Percentiles rank a stretch among this genome's conserved stretches.
Conservation (phyloP, 2,113 vertebrate species). For the Thalassarche chlororhynchos region DNA sequence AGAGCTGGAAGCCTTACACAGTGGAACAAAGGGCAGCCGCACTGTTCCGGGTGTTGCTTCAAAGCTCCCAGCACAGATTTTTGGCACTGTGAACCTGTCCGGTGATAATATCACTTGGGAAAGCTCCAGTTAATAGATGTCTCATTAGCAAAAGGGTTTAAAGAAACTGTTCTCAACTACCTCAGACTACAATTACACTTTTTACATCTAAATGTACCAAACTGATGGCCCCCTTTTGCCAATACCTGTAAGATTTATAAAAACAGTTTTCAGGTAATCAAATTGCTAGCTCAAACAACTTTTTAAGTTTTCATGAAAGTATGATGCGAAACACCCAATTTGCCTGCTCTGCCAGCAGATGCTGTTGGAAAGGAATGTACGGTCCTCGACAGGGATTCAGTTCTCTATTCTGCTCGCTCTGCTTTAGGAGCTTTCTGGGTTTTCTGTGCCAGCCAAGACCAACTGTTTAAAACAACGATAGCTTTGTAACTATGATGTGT, state of each 20-base stretch:
- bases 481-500: neutral
- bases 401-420: neutral
- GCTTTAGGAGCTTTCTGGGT: neutral
- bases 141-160: neutral
- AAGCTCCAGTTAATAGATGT: neutral
- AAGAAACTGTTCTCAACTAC: neutral
- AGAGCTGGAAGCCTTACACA: neutral
- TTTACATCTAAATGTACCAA: neutral
- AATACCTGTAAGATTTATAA: neutral
- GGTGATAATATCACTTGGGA: neutral
- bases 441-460: neutral
- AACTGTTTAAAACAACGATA: neutral
- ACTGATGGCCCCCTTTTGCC: accelerated
- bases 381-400: neutral
- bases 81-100: neutral
- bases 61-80: neutral
- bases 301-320: neutral
- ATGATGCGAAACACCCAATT: accelerated
- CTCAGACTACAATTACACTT: neutral
- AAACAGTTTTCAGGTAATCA: neutral
- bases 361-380: neutral
- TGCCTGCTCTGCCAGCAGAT: neutral
- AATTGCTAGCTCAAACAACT: neutral
- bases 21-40: neutral
- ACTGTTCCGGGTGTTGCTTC: neutral